These are phyloP conservation scores for Cryptophagus acutangulus DNA, from an alignment of 2,888 invertebrate species.

Conservation along the genomic window DNA sequence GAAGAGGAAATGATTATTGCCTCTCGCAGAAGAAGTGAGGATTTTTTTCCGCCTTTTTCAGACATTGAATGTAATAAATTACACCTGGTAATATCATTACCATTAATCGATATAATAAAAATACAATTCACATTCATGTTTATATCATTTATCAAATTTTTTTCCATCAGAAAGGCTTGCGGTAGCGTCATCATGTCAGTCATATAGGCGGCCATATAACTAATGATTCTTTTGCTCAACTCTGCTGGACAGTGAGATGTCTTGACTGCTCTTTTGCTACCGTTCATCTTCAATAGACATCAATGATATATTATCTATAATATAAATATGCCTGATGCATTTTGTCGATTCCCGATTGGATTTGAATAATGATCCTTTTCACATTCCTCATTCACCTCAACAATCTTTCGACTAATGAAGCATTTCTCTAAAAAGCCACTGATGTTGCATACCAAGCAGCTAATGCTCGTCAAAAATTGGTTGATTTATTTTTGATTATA, in stretches of 20 bases:
- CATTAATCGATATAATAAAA: slow-evolving; percentile 20
- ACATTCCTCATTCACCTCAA: too few species aligned
- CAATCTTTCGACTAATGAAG: too few species aligned
- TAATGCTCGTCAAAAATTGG: too few species aligned
- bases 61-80: slow-evolving; percentile 6
- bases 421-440: too few species aligned
- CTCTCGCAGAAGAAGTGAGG: too few species aligned
- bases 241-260: slow-evolving; percentile 27
- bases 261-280: slow-evolving; percentile 27
- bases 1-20: too few species aligned
- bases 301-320: slow-evolving; percentile 26
- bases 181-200: slow-evolving; percentile 39
- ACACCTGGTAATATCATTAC: slow-evolving; percentile 19
- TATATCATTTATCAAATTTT: slow-evolving; percentile 28
- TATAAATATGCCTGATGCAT: background rate
- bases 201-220: slow-evolving; percentile 31
- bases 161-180: slow-evolving; percentile 16
- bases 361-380: too few species aligned
- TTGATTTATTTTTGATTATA: too few species aligned
- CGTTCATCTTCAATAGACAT: slow-evolving; percentile 30
- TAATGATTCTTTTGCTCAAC: slow-evolving; percentile 21
- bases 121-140: slow-evolving; percentile 15
- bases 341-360: too few species aligned
- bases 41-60: too few species aligned
- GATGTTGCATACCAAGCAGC: too few species aligned